Percentiles rank a stretch among this genome's conserved stretches.
These are phyloP conservation scores for Aricia artaxerxes DNA, from an alignment of 2,888 invertebrate genomes.

Conservation along the genomic window DNA sequence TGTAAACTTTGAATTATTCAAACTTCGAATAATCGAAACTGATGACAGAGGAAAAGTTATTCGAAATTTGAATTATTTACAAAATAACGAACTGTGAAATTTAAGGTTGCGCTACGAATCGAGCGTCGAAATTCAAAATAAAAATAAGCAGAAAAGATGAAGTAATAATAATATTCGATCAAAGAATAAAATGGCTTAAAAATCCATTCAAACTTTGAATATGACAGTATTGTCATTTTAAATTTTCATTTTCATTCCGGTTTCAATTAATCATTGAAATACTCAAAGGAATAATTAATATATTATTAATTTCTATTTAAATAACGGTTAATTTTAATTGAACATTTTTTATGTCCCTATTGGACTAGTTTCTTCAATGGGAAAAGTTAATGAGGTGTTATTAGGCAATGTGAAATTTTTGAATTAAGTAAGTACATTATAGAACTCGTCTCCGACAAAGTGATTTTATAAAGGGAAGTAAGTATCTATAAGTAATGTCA, in stretches of 20 bases:
- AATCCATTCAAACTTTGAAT: too few species aligned
- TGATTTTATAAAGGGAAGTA: neutral
- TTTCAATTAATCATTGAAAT: neutral
- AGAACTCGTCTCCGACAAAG: neutral
- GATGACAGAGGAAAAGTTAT: neutral
- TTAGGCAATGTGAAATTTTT: neutral
- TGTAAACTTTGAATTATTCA: conserved; percentile 10
- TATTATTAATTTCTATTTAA: neutral
- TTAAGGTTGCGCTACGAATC: too few species aligned
- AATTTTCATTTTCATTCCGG: neutral
- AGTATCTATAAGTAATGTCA: too few species aligned
- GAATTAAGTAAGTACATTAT: neutral
- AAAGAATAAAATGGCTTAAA: too few species aligned
- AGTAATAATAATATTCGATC: too few species aligned
- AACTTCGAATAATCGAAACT: neutral
- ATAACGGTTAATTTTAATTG: neutral
- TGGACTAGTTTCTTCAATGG: neutral
- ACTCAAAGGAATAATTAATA: neutral
- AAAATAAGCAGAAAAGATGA: neutral
- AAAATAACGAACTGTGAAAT: neutral
- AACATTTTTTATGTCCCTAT: neutral
- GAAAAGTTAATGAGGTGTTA: neutral
- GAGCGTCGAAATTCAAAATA: neutral
- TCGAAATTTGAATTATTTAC: neutral
- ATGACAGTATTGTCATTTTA: too few species aligned